These are phyloP conservation scores for Parthenolecanium corni DNA, from an alignment of 2,888 invertebrate species.

Conservation along the genomic window DNA sequence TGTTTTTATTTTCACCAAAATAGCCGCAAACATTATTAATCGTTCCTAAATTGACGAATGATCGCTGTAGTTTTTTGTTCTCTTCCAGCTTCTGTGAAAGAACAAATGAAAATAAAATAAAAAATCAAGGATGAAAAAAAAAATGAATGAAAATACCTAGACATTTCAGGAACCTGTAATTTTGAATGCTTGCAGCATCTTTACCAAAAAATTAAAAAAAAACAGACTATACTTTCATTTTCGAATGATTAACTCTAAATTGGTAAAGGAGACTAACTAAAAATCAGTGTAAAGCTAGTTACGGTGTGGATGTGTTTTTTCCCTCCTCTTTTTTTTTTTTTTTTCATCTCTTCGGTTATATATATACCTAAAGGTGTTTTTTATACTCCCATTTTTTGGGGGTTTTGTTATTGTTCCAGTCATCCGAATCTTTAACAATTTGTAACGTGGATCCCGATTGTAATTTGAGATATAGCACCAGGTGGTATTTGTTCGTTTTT, in stretches of 20 bases:
- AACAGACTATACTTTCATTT: slow-evolving; percentile 17
- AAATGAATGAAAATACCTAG: no score
- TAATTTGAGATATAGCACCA: slow-evolving; percentile 28
- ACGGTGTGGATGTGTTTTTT: slow-evolving; percentile 4
- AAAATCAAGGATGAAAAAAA: neutral
- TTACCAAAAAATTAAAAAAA: neutral
- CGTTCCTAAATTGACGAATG: no score
- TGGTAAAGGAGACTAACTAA: slow-evolving; percentile 5
- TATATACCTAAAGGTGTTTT: slow-evolving; percentile 15
- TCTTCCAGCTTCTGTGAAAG: neutral
- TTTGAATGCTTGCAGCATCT: neutral
- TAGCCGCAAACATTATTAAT: no score
- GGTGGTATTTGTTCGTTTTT: slow-evolving; percentile 18
- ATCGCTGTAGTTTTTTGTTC: neutral
- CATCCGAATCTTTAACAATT: slow-evolving; percentile 23
- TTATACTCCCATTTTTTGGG: no score
- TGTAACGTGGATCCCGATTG: slow-evolving; percentile 25
- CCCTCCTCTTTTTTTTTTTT: neutral
- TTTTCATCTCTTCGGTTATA: neutral
- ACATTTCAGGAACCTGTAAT: neutral
- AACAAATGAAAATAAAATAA: no score
- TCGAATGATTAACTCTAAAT: slow-evolving; percentile 25
- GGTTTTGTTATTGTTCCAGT: slow-evolving; percentile 11
- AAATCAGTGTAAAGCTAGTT: neutral
- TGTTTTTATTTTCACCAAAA: slow-evolving; percentile 10